Conservation (phyloP, 2,888 invertebrate species). For the Ommatoiulus sabulosus region DNA sequence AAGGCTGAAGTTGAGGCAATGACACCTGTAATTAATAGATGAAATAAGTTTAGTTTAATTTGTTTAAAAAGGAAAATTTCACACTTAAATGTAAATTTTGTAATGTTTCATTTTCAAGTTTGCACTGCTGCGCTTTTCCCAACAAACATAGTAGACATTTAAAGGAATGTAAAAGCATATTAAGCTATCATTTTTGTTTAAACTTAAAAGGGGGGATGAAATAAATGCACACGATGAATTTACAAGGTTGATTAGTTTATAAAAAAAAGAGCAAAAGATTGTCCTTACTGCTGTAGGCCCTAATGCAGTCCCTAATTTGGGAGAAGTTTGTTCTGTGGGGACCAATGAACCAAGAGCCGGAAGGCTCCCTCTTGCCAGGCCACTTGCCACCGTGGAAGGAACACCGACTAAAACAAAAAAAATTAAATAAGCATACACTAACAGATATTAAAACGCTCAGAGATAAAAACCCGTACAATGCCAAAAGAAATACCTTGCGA, state of each 20-base stretch:
- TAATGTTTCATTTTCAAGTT: too few relatives aligned
- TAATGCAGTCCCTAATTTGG: conserved; percentile 50
- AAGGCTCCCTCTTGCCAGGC: conserved; percentile 16
- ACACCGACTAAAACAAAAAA: neutral
- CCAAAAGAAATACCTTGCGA: conserved; percentile 63
- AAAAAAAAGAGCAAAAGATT: neutral
- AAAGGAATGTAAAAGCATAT: too few relatives aligned
- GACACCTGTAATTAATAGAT: conserved; percentile 38
- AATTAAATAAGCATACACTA: neutral
- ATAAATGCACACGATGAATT: too few relatives aligned
- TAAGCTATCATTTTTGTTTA: too few relatives aligned
- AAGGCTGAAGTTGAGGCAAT: conserved; percentile 48
- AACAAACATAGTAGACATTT: too few relatives aligned
- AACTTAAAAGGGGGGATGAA: too few relatives aligned
- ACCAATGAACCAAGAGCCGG: conserved; percentile 67
- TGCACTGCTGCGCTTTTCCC: too few relatives aligned
- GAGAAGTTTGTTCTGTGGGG: conserved; percentile 63
- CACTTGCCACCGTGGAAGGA: conserved; percentile 44
- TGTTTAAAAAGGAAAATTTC: neutral
- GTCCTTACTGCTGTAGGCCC: conserved; percentile 43
- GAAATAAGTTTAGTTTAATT: neutral
- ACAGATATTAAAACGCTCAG: neutral
- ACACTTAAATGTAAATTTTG: too few relatives aligned
- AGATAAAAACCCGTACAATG: neutral
- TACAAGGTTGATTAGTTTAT: too few relatives aligned